Evolutionary conservation across 2,888 invertebrate genomes (phyloP).

Genomic region (Linnaemya tessellans): DNA sequence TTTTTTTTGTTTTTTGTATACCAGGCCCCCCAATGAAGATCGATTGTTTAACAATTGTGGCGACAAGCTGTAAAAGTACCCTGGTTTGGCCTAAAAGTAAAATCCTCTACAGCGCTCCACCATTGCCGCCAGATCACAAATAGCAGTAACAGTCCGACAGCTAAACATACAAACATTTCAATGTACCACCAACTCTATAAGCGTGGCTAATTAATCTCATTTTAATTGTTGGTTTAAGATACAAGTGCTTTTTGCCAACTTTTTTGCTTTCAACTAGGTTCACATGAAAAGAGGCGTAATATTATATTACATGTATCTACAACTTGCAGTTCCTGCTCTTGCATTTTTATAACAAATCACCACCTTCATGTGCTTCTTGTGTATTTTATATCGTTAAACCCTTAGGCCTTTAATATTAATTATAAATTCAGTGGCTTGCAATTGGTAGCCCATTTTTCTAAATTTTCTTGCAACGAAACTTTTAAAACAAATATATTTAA

Average conservation of each 20-base stretch:
- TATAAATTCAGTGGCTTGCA: constrained; percentile 68
- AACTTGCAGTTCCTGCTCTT: constrained; percentile 12
- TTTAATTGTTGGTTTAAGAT: constrained; percentile 79
- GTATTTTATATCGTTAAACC: constrained; percentile 30
- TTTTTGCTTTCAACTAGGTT: neutral
- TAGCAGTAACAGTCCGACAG: constrained; percentile 11
- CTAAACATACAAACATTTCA: constrained; percentile 36
- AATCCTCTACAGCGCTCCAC: constrained; percentile 41
- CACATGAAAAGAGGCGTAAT: constrained; percentile 59
- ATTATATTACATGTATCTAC: constrained; percentile 24
- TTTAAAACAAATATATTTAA: neutral
- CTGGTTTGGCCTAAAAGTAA: constrained; percentile 57
- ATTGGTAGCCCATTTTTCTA: constrained; percentile 68
- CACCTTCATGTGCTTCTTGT: constrained; percentile 67
- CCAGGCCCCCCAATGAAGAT: constrained; percentile 72
- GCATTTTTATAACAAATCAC: constrained; percentile 51
- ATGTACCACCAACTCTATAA: constrained; percentile 68
- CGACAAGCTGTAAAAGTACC: constrained; percentile 73
- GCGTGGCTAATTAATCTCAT: constrained; percentile 80
- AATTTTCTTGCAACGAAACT: neutral
- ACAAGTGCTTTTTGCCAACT: constrained; percentile 43
- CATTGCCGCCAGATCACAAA: constrained; percentile 7
- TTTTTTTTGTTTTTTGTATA: neutral
- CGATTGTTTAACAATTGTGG: constrained; percentile 76
- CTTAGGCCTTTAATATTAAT: constrained; percentile 57